phyloP scores from a whole-genome alignment of 2,113 vertebrate species.

The Aramus guarauna region DNA sequence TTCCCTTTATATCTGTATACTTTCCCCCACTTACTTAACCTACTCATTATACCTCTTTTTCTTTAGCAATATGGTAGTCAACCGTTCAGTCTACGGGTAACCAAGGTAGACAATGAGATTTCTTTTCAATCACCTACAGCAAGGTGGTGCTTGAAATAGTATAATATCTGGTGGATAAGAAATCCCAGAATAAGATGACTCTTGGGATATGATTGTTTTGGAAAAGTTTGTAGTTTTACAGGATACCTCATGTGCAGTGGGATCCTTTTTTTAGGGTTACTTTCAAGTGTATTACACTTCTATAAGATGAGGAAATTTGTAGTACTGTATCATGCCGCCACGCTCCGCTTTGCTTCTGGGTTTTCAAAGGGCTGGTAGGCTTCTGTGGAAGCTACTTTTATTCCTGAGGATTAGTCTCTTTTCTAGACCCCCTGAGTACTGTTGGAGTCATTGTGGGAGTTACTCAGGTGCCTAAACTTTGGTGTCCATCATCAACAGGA shows the following conservation, averaged over 20 bases:
- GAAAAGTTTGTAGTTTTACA: not conserved
- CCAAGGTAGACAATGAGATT: not conserved
- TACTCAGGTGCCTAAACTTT: not conserved
- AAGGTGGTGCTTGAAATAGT: not conserved
- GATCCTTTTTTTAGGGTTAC: not conserved
- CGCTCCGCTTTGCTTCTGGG: not conserved
- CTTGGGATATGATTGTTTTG: not conserved
- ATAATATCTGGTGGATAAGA: not conserved
- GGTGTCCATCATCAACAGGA: not conserved
- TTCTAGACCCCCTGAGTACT: too few relatives aligned
- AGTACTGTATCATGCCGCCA: not conserved
- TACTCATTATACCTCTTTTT: not conserved
- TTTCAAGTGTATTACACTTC: not conserved
- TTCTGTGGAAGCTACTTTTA: not conserved
- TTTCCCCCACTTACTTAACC: not conserved
- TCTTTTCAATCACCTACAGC: not conserved
- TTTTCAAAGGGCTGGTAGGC: not conserved
- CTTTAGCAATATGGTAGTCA: not conserved
- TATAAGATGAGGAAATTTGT: not conserved
- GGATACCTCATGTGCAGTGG: not conserved
- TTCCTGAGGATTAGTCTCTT: not conserved
- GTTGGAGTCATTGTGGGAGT: not conserved
- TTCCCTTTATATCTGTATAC: not conserved
- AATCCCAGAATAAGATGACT: not conserved
- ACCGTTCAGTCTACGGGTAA: not conserved